Evolutionary conservation across 2,888 invertebrate species (phyloP).

Genomic region (Resseliella maxima): DNA sequence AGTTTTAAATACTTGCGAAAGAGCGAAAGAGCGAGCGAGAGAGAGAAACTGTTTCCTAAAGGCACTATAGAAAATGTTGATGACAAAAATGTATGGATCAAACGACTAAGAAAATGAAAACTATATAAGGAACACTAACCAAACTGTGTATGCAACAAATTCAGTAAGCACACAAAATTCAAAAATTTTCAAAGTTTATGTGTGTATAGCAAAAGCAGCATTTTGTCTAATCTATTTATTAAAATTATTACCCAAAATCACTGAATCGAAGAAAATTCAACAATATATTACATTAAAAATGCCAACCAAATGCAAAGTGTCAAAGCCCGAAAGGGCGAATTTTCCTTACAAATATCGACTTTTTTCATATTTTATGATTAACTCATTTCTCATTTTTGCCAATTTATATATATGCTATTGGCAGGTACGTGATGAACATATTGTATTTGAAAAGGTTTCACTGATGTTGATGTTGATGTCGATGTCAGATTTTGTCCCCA

Average conservation of each 20-base stretch:
- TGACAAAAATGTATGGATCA: conserved; percentile 6
- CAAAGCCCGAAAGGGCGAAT: neutral
- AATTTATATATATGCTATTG: neutral
- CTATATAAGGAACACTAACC: neutral
- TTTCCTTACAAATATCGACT: neutral
- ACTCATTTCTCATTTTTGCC: neutral
- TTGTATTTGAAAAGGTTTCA: conserved; percentile 12
- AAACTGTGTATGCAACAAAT: neutral
- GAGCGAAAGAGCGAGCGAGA: too few relatives aligned
- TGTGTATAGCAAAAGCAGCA: neutral
- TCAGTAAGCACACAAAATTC: neutral
- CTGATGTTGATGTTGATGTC: neutral
- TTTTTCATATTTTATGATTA: conserved; percentile 15
- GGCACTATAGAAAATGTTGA: neutral
- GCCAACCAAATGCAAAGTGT: conserved; percentile 11
- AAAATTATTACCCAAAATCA: neutral
- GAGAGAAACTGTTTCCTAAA: neutral
- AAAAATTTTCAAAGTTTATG: neutral
- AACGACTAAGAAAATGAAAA: neutral
- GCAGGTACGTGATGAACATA: conserved; percentile 12
- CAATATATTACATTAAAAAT: neutral
- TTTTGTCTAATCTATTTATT: conserved; percentile 30
- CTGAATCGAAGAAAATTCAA: neutral
- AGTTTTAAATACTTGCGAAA: conserved; percentile 25
- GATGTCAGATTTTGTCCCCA: conserved; percentile 15